These are phyloP conservation scores for Protaetia brevitarsis DNA, from an alignment of 1,140 invertebrate genomes.

Conservation along the genomic window DNA sequence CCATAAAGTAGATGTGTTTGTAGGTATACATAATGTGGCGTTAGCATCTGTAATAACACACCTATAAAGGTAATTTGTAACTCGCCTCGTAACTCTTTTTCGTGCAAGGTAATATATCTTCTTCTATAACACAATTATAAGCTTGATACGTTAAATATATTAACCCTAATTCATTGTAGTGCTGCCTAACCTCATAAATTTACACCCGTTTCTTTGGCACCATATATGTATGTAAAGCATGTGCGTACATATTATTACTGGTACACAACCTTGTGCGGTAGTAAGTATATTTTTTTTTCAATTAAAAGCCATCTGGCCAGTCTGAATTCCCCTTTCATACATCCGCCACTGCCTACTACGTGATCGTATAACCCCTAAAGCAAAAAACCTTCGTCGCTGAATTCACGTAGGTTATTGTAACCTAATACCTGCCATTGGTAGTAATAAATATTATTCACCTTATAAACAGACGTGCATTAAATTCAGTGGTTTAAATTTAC, in stretches of 20 bases:
- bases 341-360: neutral
- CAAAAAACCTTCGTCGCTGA: neutral
- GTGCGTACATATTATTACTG: neutral
- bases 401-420: neutral
- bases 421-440: neutral
- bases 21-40: too few relatives aligned
- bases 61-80: constrained; percentile 15
- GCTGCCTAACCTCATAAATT: constrained; percentile 18
- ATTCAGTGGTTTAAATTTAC: too few relatives aligned
- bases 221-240: neutral
- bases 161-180: constrained; percentile 14
- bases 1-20: neutral
- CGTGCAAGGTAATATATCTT: constrained; percentile 9
- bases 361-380: neutral
- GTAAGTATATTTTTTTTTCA: constrained; percentile 7
- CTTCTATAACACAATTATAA: constrained; percentile 16
- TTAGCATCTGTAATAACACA: neutral
- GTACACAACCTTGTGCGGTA: neutral
- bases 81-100: constrained; percentile 12
- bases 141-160: constrained; percentile 1
- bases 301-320: constrained; percentile 21
- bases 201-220: constrained; percentile 2
- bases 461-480: too few relatives aligned
- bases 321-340: constrained; percentile 12
- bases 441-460: neutral